Evolutionary conservation across 2,888 invertebrate species (phyloP).

Genomic region (Acholoe squamosa): DNA sequence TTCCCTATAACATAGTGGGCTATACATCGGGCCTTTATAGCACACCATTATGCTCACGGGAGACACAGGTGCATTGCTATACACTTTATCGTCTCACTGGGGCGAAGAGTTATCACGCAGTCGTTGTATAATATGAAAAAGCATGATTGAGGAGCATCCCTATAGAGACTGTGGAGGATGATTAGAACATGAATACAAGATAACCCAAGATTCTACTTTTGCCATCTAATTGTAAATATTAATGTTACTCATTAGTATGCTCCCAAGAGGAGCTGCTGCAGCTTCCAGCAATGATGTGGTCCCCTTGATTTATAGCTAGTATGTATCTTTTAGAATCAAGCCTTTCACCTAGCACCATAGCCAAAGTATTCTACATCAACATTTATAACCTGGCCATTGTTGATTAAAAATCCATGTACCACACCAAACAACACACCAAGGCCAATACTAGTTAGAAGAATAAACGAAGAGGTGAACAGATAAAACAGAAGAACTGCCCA

Average conservation of each 20-base stretch:
- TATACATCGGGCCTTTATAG: neutral
- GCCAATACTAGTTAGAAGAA: neutral
- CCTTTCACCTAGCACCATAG: too few species aligned
- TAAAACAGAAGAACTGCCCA: neutral
- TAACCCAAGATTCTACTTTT: neutral
- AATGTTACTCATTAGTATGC: neutral
- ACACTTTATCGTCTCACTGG: neutral
- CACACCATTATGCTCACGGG: neutral
- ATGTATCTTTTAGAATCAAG: too few species aligned
- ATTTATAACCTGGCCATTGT: too few species aligned
- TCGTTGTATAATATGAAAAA: neutral
- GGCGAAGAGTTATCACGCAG: neutral
- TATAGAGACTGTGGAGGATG: neutral
- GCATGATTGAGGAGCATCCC: neutral
- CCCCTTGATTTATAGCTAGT: too few species aligned
- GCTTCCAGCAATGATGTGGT: neutral
- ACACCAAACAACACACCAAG: conserved; percentile 44
- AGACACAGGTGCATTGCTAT: neutral
- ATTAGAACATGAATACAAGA: conserved; percentile 34
- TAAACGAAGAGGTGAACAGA: neutral
- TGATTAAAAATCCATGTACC: neutral
- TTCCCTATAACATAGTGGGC: neutral
- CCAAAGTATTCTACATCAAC: too few species aligned
- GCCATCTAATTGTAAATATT: neutral
- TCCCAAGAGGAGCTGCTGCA: neutral